Percentiles rank a stretch among this genome's conserved stretches.
Conservation (phyloP, 2,113 vertebrate genomes). For the Lagopus muta region DNA sequence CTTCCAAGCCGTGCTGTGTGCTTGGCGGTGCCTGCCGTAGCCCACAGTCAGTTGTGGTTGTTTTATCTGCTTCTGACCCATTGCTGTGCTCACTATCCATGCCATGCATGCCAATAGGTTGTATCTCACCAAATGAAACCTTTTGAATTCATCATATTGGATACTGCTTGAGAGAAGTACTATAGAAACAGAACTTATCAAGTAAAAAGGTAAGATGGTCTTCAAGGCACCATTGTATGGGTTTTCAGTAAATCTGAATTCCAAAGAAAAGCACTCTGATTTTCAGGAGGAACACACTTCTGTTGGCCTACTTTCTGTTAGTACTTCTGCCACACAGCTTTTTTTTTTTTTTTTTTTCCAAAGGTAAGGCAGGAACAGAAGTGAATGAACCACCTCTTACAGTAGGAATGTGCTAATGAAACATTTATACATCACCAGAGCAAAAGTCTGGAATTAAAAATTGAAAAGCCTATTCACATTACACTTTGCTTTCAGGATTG, state of each 20-base stretch:
- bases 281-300: neutral
- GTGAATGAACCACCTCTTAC: neutral
- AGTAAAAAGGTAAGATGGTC: neutral
- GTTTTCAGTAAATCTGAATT: neutral
- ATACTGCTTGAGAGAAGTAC: neutral
- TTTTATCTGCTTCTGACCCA: neutral
- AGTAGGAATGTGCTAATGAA: conserved; percentile 43
- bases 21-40: neutral
- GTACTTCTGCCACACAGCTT: neutral
- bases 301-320: neutral
- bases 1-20: neutral
- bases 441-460: conserved; percentile 66
- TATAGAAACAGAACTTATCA: neutral
- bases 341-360: neutral
- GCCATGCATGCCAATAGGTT: neutral
- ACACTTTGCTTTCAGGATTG: conserved; percentile 67
- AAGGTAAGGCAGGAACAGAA: conserved; percentile 3
- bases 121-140: neutral
- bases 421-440: conserved; percentile 55
- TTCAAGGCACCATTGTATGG: neutral
- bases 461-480: conserved; percentile 55
- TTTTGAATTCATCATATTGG: neutral
- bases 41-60: neutral
- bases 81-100: neutral
- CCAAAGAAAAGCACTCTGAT: neutral